Percentiles rank a stretch among this genome's conserved stretches.
phyloP scores from a whole-genome alignment of 2,888 invertebrate genomes.

The Coelogynopora nodosa region DNA sequence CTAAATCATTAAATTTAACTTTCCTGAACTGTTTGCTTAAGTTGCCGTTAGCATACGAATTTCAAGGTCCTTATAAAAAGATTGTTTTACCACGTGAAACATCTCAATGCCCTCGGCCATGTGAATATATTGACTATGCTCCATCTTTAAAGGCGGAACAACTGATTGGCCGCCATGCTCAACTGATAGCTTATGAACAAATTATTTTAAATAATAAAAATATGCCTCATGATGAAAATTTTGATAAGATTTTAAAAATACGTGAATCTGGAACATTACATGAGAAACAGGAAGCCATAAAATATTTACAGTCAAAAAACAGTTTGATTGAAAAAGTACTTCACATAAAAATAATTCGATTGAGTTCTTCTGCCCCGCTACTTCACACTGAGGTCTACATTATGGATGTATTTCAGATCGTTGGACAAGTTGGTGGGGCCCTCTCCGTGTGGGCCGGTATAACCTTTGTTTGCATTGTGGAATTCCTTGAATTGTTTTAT shows the following conservation, averaged over 20 bases:
- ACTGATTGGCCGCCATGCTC: not conserved
- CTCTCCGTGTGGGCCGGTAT: not conserved
- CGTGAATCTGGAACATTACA: not conserved
- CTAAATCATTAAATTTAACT: not conserved
- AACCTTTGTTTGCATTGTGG: slow-evolving; percentile 1
- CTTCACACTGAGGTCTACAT: not conserved
- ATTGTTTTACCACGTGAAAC: not conserved
- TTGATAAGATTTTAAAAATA: too few species aligned
- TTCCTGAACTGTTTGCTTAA: not conserved
- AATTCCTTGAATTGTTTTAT: not conserved
- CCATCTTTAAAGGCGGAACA: not conserved
- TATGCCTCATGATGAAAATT: too few species aligned
- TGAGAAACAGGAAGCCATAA: not conserved
- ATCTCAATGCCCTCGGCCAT: not conserved
- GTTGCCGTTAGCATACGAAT: not conserved
- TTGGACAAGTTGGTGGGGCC: not conserved
- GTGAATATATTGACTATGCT: not conserved
- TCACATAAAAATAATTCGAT: not conserved
- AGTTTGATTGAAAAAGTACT: not conserved
- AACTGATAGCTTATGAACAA: too few species aligned
- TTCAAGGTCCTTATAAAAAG: slow-evolving; percentile 3
- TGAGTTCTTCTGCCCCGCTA: not conserved
- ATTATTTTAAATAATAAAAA: too few species aligned
- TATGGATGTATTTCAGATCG: slow-evolving; percentile 1
- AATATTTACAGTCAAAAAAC: not conserved